phyloP scores from a whole-genome alignment of 2,797 vertebrate genomes.

The Cuniculus paca region DNA sequence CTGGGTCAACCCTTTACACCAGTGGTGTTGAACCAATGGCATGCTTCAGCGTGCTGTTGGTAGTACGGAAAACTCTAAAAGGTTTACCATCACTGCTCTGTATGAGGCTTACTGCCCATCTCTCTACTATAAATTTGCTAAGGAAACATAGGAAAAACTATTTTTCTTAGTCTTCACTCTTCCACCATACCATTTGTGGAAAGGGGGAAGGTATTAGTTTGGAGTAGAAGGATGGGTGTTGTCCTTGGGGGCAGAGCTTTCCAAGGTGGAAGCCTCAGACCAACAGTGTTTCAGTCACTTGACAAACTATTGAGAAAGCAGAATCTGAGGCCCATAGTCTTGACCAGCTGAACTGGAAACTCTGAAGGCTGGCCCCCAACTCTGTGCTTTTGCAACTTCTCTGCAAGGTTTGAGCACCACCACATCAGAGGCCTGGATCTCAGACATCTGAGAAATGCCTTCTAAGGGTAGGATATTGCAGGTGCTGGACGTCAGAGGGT shows the following conservation, averaged over 20 bases:
- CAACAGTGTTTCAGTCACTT: neutral
- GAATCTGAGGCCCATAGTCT: neutral
- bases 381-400: neutral
- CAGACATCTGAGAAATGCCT: neutral
- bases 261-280: neutral
- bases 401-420: neutral
- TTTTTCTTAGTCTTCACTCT: neutral
- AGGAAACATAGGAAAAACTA: neutral
- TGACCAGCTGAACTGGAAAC: neutral
- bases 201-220: neutral
- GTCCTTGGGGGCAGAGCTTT: neutral
- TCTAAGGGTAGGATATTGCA: neutral
- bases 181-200: neutral
- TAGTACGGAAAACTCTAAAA: neutral
- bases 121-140: constrained; percentile 8
- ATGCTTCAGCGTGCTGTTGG: neutral
- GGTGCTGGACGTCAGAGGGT: neutral
- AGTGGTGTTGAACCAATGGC: neutral
- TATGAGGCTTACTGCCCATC: neutral
- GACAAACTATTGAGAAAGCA: neutral
- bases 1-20: neutral
- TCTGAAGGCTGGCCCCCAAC: too few relatives aligned
- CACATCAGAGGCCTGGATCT: neutral
- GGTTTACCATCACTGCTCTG: neutral
- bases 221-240: neutral